These are phyloP conservation scores for Acanthococcus lagerstroemiae DNA, from an alignment of 2,888 invertebrate genomes.

Conservation along the genomic window DNA sequence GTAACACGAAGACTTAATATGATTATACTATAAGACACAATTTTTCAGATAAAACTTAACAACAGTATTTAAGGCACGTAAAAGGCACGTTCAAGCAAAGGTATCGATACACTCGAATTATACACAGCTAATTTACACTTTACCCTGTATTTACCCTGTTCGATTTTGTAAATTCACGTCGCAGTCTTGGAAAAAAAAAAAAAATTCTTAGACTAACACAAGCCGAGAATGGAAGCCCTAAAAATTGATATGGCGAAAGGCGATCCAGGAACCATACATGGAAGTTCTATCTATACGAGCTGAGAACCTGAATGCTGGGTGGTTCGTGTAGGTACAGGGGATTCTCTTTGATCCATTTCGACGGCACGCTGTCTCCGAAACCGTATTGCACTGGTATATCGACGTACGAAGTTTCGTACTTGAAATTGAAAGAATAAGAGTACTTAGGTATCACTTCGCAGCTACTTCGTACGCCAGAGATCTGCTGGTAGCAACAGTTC, in stretches of 20 bases:
- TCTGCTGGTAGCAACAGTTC: slow-evolving; percentile 26
- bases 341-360: slow-evolving; percentile 25
- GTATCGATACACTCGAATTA: slow-evolving; percentile 4
- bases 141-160: slow-evolving; percentile 22
- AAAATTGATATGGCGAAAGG: slow-evolving; percentile 14
- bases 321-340: slow-evolving; percentile 21
- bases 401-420: slow-evolving; percentile 27
- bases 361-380: slow-evolving; percentile 25
- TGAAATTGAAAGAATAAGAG: slow-evolving; percentile 6
- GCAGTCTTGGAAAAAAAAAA: slow-evolving; percentile 1
- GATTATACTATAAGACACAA: no score
- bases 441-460: slow-evolving; percentile 5
- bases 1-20: no score
- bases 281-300: slow-evolving; percentile 3
- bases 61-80: slow-evolving; percentile 21
- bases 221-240: slow-evolving; percentile 15
- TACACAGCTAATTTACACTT: slow-evolving; percentile 19
- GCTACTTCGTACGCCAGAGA: neutral
- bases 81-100: slow-evolving; percentile 21
- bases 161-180: neutral
- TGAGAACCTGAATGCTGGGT: slow-evolving; percentile 18
- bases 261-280: neutral
- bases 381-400: slow-evolving; percentile 31
- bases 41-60: slow-evolving; percentile 7
- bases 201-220: slow-evolving; percentile 7